Evolutionary conservation across 2,888 invertebrate species (phyloP).

Genomic region (Phlogophora meticulosa): DNA sequence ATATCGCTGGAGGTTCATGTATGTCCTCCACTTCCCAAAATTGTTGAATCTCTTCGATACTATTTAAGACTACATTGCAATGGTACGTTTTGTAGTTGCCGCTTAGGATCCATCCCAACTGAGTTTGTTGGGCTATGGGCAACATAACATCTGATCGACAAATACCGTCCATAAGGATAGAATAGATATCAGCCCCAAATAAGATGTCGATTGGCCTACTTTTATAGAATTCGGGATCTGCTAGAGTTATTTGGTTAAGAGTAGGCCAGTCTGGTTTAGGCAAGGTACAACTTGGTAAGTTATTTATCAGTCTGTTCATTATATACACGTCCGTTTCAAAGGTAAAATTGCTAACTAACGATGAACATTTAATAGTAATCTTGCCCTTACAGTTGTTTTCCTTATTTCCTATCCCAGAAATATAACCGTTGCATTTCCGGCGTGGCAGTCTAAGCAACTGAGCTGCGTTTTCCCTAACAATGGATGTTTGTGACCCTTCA

Average conservation of each 20-base stretch:
- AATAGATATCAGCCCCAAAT: too few relatives aligned
- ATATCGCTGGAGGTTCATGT: too few relatives aligned
- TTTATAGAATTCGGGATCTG: constrained; percentile 21
- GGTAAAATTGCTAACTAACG: constrained; percentile 2
- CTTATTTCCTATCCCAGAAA: constrained; percentile 3
- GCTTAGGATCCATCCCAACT: constrained; percentile 3
- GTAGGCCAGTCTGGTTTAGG: constrained; percentile 15
- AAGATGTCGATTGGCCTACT: too few relatives aligned
- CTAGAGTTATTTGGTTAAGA: constrained; percentile 15
- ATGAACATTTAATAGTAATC: constrained; percentile 2
- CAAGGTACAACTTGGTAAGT: neutral
- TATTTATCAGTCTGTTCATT: constrained; percentile 7
- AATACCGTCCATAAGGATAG: too few relatives aligned
- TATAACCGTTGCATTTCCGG: too few relatives aligned
- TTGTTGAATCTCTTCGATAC: neutral
- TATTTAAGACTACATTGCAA: neutral
- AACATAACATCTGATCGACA: neutral
- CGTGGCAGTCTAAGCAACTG: constrained; percentile 11
- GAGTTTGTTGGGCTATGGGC: neutral
- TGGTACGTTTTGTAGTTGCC: constrained; percentile 1
- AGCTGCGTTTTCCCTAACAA: constrained; percentile 15
- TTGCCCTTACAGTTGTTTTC: constrained; percentile 22
- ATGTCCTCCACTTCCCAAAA: too few relatives aligned
- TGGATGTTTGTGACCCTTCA: constrained; percentile 13
- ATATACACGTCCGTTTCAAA: constrained; percentile 16